These are phyloP conservation scores for Corythucha ciliata DNA, from an alignment of 2,888 invertebrate species.

Conservation along the genomic window DNA sequence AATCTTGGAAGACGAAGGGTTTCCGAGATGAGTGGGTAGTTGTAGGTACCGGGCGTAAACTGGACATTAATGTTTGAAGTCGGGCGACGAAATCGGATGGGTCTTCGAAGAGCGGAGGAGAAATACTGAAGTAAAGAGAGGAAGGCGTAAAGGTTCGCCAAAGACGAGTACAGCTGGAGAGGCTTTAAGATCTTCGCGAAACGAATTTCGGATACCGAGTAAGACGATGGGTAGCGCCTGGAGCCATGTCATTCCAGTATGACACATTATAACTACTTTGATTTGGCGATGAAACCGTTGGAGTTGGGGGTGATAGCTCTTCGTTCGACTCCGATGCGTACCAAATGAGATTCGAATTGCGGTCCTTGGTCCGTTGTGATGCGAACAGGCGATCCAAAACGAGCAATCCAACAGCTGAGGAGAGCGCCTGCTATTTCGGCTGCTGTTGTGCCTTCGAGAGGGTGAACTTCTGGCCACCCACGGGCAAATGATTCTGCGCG, in stretches of 20 bases:
- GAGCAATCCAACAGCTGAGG: too few species aligned
- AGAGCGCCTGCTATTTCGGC: too few species aligned
- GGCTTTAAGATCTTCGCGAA: constrained; percentile 12
- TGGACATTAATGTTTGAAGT: background rate
- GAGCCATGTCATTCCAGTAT: background rate
- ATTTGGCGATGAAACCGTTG: constrained; percentile 15
- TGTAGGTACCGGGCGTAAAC: constrained; percentile 1
- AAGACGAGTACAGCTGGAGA: background rate
- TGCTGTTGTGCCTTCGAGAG: too few species aligned
- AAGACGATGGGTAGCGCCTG: constrained; percentile 7
- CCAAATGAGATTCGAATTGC: too few species aligned
- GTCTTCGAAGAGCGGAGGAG: too few species aligned
- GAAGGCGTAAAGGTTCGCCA: constrained; percentile 4
- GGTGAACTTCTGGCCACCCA: too few species aligned
- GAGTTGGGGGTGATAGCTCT: constrained; percentile 10
- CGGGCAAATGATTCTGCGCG: too few species aligned
- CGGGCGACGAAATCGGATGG: background rate
- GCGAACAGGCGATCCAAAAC: too few species aligned
- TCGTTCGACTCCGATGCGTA: too few species aligned
- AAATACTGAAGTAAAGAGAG: too few species aligned
- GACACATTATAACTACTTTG: constrained; percentile 19
- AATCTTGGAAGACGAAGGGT: constrained; percentile 2
- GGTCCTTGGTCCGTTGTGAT: too few species aligned
- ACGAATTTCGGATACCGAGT: constrained; percentile 5
- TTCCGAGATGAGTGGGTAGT: background rate